Evolutionary conservation across 2,113 vertebrate genomes (phyloP), one percentile per base, ranked within the genome.

Genomic region (Hippocampus guttulatus): DNA sequence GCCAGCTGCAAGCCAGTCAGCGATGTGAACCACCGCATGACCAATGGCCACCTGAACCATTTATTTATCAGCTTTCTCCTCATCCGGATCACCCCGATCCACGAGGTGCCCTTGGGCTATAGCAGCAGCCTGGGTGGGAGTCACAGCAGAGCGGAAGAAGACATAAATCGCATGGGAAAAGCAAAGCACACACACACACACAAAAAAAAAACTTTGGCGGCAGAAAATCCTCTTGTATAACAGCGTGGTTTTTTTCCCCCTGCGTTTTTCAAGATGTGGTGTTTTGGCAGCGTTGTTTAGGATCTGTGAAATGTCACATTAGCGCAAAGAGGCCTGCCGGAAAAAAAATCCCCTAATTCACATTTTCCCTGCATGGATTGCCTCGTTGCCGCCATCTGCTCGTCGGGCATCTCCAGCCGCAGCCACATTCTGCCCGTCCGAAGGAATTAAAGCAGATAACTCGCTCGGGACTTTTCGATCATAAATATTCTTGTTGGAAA

Each of bases 301-400:
- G 23, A 65, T 77, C 11, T 58, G 23, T 67, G 41, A 73, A 41
- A 38, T 51, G 38, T 72, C 52, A 63, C 41, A 38, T 47, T n/a
- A 60, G 64, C 68, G 51, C n/a, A 47, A 61, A 68, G 58, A 20
- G 33, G 67, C 52, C 63, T 40, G 11, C 71, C 5, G 16, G 63
- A 63, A 49, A 58, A 49, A 58, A 69, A 41, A 64, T 69, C 49
- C 60, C 64, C 51, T 72, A 75, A 60, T 74, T 68, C 71, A 58
- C 10, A 54, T 81, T 82, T 81, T 70, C 38, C 25, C 65, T 18
- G 74, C 72, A 78, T 76, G 79, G 65, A 54, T 79, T 77, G 64
- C 73, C 69, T 52, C 69, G 63, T 72, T 77, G 51, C 38, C 67
- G 65, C 84, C 83, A 87, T 86, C 80, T 86, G 84, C 75, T 85